Evolutionary conservation across 2,797 vertebrate genomes (phyloP).

Genomic region (Hydrophis major): DNA sequence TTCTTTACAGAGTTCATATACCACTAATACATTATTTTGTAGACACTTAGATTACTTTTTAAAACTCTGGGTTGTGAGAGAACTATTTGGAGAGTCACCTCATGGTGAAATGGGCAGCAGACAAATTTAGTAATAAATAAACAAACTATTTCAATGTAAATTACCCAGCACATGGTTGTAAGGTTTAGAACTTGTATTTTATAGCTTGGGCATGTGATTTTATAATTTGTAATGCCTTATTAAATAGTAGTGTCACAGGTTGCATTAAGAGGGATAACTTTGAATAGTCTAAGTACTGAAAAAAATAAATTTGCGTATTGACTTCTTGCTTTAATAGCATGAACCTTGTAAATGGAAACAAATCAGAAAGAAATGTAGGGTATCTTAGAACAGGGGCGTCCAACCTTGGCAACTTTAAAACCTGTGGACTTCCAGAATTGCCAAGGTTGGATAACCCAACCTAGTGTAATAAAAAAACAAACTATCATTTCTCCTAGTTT

Average conservation of each 20-base stretch:
- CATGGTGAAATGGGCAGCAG: too few relatives aligned
- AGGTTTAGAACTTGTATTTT: background rate
- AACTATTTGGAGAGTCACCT: too few relatives aligned
- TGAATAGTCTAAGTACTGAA: background rate
- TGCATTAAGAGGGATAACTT: background rate
- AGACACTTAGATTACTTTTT: background rate
- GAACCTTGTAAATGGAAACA: slow-evolving; percentile 3
- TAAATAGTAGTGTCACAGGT: too few relatives aligned
- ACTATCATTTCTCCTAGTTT: background rate
- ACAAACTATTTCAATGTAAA: background rate
- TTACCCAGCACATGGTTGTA: background rate
- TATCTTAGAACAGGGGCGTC: background rate
- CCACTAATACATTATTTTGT: background rate
- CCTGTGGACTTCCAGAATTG: background rate
- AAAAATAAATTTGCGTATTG: background rate
- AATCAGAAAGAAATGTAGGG: background rate
- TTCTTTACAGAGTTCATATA: background rate
- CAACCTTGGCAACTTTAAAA: background rate
- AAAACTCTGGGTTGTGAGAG: background rate
- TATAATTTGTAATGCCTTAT: background rate
- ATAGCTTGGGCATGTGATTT: background rate
- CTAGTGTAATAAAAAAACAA: background rate
- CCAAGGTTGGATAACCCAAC: background rate
- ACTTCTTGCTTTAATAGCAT: background rate
- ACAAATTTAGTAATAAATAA: too few relatives aligned